phyloP scores from a whole-genome alignment of 2,888 invertebrate species.

The Acheta domesticus region DNA sequence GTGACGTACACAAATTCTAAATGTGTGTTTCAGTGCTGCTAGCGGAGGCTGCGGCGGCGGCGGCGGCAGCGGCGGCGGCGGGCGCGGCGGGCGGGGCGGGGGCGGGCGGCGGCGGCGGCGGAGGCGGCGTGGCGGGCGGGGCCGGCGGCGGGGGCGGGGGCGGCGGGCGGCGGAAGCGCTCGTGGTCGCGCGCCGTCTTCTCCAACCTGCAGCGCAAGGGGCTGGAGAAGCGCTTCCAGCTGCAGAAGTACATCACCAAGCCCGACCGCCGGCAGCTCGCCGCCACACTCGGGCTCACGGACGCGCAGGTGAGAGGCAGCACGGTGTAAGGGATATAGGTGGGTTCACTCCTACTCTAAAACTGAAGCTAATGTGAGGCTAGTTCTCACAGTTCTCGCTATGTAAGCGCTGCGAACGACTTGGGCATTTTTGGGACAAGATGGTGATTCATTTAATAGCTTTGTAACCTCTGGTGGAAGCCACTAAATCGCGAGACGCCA shows the following conservation, averaged over 20 bases:
- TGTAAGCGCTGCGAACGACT: too few species aligned
- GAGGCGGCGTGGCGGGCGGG: conserved; percentile 20
- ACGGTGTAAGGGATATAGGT: too few species aligned
- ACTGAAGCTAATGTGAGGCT: too few species aligned
- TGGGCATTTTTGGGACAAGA: too few species aligned
- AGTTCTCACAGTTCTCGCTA: too few species aligned
- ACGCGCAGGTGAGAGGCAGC: conserved; percentile 75
- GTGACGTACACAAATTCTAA: too few species aligned
- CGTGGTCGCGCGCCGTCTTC: conserved; percentile 94
- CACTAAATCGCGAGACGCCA: too few species aligned
- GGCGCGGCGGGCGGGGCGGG: not conserved
- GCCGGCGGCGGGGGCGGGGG: not conserved
- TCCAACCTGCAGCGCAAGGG: conserved; percentile 93
- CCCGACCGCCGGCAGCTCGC: conserved; percentile 89
- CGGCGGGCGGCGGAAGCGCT: conserved; percentile 69
- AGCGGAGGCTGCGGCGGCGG: not conserved
- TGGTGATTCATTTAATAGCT: too few species aligned
- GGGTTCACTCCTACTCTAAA: too few species aligned
- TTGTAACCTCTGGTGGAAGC: too few species aligned
- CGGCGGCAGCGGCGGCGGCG: not conserved
- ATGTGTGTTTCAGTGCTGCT: not conserved
- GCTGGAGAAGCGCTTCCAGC: conserved; percentile 83
- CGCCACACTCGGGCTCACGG: conserved; percentile 85
- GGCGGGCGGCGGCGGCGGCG: not conserved
- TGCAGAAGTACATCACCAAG: conserved; percentile 94